Evolutionary conservation across 2,888 invertebrate species (phyloP).

Genomic region (Branchellion lobata): DNA sequence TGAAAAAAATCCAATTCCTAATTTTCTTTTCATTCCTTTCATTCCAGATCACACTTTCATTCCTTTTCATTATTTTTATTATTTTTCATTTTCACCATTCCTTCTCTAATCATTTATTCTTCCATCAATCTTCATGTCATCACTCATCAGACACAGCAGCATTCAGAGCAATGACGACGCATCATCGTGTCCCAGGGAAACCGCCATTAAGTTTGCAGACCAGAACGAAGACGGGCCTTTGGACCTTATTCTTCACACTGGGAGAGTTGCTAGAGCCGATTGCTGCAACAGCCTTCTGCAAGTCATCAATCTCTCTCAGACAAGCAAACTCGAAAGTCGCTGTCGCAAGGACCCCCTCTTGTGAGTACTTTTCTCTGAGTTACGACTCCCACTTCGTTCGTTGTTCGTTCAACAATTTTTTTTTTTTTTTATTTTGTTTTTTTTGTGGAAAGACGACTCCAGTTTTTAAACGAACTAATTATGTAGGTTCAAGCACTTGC

Average conservation of each 20-base stretch:
- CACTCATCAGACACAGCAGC: conserved; percentile 51
- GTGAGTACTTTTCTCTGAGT: too few species aligned
- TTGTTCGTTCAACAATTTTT: background rate
- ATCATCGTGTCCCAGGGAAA: conserved; percentile 48
- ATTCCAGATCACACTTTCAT: too few species aligned
- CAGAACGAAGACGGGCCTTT: conserved; percentile 53
- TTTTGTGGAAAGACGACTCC: background rate
- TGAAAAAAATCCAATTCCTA: too few species aligned
- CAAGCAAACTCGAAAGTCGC: conserved; percentile 41
- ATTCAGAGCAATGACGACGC: conserved; percentile 51
- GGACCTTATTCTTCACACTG: conserved; percentile 51
- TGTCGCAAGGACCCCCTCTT: conserved; percentile 50
- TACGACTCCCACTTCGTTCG: background rate
- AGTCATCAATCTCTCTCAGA: conserved; percentile 43
- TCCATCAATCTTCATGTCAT: too few species aligned
- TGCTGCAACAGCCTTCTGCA: conserved; percentile 49
- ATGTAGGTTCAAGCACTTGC: background rate
- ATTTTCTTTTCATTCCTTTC: too few species aligned
- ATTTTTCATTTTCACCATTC: too few species aligned
- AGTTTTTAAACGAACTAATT: background rate
- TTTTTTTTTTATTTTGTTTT: background rate
- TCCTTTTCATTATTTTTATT: too few species aligned
- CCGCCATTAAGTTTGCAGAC: conserved; percentile 52
- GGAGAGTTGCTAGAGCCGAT: conserved; percentile 46
- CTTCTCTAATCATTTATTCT: too few species aligned